Evolutionary conservation across 2,888 invertebrate genomes (phyloP).

Genomic region (Diachrysia chrysitis): DNA sequence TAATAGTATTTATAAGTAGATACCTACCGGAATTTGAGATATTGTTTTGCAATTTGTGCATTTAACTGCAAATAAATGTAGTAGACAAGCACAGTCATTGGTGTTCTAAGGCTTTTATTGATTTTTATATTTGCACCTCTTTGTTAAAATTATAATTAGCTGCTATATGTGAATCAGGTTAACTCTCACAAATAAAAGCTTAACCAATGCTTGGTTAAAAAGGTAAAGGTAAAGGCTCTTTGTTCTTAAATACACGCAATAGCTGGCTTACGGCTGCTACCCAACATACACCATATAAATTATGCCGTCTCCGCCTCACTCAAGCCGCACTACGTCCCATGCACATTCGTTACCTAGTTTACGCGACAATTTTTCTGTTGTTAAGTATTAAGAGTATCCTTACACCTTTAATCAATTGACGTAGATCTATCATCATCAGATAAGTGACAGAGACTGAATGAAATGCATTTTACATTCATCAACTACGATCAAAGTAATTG

Average conservation of each 20-base stretch:
- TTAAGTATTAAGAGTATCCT: too few species aligned
- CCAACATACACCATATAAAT: conserved; percentile 65
- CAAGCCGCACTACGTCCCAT: conserved; percentile 41
- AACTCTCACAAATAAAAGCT: conserved; percentile 52
- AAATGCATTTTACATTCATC: too few species aligned
- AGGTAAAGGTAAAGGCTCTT: conserved; percentile 64
- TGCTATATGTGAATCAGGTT: conserved; percentile 50
- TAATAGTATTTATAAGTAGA: neutral
- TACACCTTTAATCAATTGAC: too few species aligned
- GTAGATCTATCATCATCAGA: too few species aligned
- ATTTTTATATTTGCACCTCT: conserved; percentile 18
- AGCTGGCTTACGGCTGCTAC: conserved; percentile 58
- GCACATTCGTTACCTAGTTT: conserved; percentile 15
- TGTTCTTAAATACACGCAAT: conserved; percentile 77
- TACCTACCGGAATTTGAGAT: too few species aligned
- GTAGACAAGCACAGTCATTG: neutral
- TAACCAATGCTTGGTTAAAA: too few species aligned
- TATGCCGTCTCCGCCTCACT: conserved; percentile 65
- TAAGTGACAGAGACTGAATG: too few species aligned
- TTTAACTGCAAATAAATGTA: neutral
- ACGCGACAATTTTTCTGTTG: conserved; percentile 11
- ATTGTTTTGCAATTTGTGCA: too few species aligned
- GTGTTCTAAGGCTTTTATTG: neutral
- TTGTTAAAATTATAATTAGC: conserved; percentile 44
- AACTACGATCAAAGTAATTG: too few species aligned